These are phyloP conservation scores for Heliconius aoede DNA, from an alignment of 2,888 invertebrate species.

Conservation along the genomic window DNA sequence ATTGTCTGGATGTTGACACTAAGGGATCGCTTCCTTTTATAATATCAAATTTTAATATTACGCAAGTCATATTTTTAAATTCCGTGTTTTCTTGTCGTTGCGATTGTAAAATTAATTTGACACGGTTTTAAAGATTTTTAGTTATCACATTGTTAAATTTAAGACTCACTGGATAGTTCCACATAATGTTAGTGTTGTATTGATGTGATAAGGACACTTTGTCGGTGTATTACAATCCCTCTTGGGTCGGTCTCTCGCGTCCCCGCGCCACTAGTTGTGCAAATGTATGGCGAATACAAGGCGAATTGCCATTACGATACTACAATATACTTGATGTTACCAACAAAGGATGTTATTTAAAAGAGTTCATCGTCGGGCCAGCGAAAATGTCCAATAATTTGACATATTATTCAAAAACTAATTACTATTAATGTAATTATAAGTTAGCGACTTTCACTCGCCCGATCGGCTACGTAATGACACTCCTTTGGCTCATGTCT, in stretches of 20 bases:
- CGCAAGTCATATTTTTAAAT: conserved; percentile 60
- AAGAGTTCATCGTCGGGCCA: conserved; percentile 36
- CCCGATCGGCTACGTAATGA: conserved; percentile 50
- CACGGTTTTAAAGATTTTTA: conserved; percentile 53
- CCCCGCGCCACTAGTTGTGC: conserved; percentile 52
- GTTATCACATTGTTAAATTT: conserved; percentile 72
- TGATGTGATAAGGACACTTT: conserved; percentile 74
- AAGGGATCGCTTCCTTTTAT: conserved; percentile 63
- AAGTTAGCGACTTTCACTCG: conserved; percentile 51
- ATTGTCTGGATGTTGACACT: conserved; percentile 61
- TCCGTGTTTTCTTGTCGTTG: conserved; percentile 41
- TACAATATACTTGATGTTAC: conserved; percentile 40
- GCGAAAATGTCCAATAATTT: conserved; percentile 25
- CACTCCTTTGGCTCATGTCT: conserved; percentile 61
- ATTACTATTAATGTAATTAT: not conserved
- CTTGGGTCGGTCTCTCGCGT: conserved; percentile 71
- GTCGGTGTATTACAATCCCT: conserved; percentile 76
- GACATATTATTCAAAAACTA: not conserved
- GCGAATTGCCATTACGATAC: conserved; percentile 30
- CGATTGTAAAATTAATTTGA: not conserved
- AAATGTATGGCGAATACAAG: conserved; percentile 35
- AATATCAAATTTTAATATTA: conserved; percentile 49
- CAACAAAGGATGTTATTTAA: conserved; percentile 30
- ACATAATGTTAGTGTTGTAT: conserved; percentile 75
- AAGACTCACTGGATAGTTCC: conserved; percentile 69